Conservation (phyloP, 2,888 invertebrate genomes). For the Sturmia bella region DNA sequence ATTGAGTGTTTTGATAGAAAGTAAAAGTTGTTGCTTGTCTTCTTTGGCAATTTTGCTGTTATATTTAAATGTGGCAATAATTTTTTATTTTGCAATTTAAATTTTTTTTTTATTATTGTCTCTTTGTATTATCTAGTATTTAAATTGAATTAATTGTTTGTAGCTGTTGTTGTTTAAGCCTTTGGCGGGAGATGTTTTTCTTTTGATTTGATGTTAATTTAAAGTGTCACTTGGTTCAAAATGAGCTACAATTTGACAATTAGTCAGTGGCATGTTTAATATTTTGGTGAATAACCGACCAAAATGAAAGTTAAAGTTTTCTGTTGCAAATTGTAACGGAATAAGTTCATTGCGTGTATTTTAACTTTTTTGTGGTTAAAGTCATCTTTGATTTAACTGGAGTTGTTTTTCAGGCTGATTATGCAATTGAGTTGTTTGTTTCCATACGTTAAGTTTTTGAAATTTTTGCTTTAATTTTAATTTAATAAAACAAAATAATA, state of each 20-base stretch:
- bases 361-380: background rate
- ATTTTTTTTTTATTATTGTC: background rate
- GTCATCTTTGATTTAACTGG: conserved; percentile 7
- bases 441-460: no score
- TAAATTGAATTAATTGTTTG: background rate
- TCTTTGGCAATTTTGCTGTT: conserved; percentile 29
- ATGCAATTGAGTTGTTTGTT: background rate
- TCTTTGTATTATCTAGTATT: background rate
- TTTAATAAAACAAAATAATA: no score
- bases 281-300: conserved; percentile 13
- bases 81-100: conserved; percentile 22
- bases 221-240: conserved; percentile 30
- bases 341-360: background rate
- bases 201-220: conserved; percentile 18
- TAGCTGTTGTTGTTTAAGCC: background rate
- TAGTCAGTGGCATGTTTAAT: conserved; percentile 6
- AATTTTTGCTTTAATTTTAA: no score
- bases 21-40: conserved; percentile 62
- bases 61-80: conserved; percentile 30
- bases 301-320: conserved; percentile 47
- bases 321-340: background rate
- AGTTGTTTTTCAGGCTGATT: background rate
- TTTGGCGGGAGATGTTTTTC: conserved; percentile 46
- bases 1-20: conserved; percentile 33
- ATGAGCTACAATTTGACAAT: conserved; percentile 6